Percentiles rank a stretch among this genome's conserved stretches.
Conservation (phyloP, 2,888 invertebrate species). For the Dryobotodes eremita region DNA sequence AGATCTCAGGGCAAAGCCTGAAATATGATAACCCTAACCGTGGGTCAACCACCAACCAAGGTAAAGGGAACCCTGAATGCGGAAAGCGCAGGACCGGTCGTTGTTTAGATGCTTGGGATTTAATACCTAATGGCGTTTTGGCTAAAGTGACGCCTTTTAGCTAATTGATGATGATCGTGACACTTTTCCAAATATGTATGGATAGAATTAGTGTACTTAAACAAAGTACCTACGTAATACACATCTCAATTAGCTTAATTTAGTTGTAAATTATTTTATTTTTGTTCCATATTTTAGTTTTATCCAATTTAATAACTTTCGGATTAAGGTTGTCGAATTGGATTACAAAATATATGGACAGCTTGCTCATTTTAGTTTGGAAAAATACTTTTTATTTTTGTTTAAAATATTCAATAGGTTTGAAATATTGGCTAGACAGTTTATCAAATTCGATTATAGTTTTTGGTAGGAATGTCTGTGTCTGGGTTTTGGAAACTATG, state of each 20-base stretch:
- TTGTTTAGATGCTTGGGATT: no score
- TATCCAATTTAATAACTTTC: conserved; percentile 35
- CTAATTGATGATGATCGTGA: not conserved
- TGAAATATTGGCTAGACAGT: conserved; percentile 38
- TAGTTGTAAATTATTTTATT: not conserved
- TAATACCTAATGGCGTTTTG: no score
- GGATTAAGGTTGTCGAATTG: conserved; percentile 16
- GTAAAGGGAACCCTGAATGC: no score
- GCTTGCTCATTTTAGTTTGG: conserved; percentile 24
- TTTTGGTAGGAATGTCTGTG: not conserved
- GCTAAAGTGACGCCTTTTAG: not conserved
- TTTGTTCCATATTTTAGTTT: conserved; percentile 27
- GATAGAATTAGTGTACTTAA: not conserved
- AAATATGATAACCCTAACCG: no score
- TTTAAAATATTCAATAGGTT: not conserved
- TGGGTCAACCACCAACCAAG: no score
- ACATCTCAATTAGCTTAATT: not conserved
- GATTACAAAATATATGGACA: conserved; percentile 8
- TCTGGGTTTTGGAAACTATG: not conserved
- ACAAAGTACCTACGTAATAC: not conserved
- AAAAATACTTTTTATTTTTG: conserved; percentile 11
- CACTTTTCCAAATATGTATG: not conserved
- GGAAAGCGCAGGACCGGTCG: no score
- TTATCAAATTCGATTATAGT: conserved; percentile 14
- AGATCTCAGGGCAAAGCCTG: no score